Percentiles rank a stretch among this genome's conserved stretches.
These are phyloP conservation scores for Thyatira batis DNA, from an alignment of 2,888 invertebrate species.

Conservation along the genomic window DNA sequence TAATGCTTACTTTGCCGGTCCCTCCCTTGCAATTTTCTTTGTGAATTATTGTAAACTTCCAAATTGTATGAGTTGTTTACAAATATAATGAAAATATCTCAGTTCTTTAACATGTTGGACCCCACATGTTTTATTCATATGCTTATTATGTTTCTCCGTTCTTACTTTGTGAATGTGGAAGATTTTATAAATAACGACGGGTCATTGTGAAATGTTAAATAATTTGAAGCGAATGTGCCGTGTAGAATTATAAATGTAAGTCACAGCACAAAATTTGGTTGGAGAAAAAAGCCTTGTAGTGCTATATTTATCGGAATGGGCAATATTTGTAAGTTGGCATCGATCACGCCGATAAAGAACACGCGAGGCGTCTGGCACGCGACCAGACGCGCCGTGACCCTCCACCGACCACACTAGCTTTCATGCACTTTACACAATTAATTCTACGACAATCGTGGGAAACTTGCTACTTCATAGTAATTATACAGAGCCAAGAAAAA, in stretches of 20 bases:
- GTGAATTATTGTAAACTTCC: too few relatives aligned
- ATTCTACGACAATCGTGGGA: neutral
- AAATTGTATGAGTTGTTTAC: too few relatives aligned
- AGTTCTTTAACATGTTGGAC: too few relatives aligned
- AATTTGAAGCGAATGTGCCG: too few relatives aligned
- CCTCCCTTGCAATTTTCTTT: too few relatives aligned
- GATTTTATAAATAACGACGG: too few relatives aligned
- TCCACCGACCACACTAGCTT: neutral
- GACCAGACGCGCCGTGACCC: conserved; percentile 6
- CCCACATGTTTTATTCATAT: too few relatives aligned
- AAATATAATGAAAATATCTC: too few relatives aligned
- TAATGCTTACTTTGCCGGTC: too few relatives aligned
- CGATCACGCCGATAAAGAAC: conserved; percentile 37
- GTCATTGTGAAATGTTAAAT: too few relatives aligned
- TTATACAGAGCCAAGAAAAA: neutral
- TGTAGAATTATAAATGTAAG: neutral
- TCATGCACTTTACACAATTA: neutral
- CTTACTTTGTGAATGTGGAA: too few relatives aligned
- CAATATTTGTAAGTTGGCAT: conserved; percentile 39
- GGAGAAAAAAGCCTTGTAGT: conserved; percentile 16
- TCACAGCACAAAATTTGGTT: conserved; percentile 15
- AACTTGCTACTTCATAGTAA: neutral
- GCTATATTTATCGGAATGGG: conserved; percentile 29
- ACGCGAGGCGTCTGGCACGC: conserved; percentile 35
- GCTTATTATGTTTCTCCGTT: too few relatives aligned